These are phyloP conservation scores for Alces alces DNA, from an alignment of 2,113 vertebrate species.

Conservation along the genomic window DNA sequence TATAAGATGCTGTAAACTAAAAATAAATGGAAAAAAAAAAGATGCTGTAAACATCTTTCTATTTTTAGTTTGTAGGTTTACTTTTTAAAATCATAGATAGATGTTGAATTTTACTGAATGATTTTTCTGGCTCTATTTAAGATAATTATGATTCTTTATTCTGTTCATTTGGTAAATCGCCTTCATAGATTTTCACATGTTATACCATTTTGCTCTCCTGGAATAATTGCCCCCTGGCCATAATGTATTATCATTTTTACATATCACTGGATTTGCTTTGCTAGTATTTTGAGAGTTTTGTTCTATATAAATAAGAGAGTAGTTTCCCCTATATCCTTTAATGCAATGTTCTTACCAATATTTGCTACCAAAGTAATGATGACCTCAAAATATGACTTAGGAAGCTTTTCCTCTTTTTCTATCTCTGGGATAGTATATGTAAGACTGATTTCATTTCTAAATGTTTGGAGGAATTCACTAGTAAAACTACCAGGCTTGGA, in stretches of 20 bases:
- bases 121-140: not conserved
- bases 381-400: not conserved
- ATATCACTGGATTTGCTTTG: not conserved
- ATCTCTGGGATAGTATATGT: not conserved
- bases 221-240: not conserved
- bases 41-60: not conserved
- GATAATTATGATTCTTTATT: not conserved
- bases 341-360: not conserved
- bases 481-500: not conserved
- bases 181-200: not conserved
- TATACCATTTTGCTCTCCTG: not conserved
- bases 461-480: not conserved
- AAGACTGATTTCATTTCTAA: not conserved
- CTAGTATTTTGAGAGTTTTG: not conserved
- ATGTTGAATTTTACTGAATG: not conserved
- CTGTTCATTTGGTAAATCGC: not conserved
- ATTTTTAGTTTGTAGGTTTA: not conserved
- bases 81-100: not conserved
- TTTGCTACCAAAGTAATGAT: not conserved
- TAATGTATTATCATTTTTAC: not conserved
- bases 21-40: too few relatives aligned
- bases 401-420: not conserved
- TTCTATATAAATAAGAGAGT: not conserved
- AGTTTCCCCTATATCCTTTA: not conserved
- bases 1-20: not conserved